Percentiles rank a stretch among this genome's conserved stretches.
phyloP scores from a whole-genome alignment of 2,888 invertebrate species.

The Anoncus sp. region DNA sequence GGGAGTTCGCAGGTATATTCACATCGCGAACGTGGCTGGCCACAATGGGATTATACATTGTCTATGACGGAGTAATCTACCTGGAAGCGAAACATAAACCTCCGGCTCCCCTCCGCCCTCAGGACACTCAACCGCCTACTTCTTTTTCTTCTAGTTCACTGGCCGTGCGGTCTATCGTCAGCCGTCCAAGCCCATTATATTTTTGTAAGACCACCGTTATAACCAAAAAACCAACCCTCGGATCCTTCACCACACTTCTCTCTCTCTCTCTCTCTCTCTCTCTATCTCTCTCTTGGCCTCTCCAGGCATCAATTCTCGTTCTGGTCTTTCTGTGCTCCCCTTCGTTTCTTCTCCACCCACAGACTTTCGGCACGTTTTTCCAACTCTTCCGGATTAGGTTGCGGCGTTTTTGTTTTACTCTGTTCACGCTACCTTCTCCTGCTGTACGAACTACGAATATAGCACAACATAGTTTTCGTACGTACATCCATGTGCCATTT shows the following conservation, averaged over 20 bases:
- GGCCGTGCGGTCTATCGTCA: neutral
- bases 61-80: conserved; percentile 68
- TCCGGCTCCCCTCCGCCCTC: conserved; percentile 7
- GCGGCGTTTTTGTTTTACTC: conserved; percentile 38
- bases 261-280: conserved; percentile 15
- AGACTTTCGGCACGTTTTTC: conserved; percentile 55
- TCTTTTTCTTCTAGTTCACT: conserved; percentile 11
- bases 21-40: conserved; percentile 68
- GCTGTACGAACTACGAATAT: conserved; percentile 10
- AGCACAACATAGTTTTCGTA: conserved; percentile 3
- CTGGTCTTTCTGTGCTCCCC: conserved; percentile 1
- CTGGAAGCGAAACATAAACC: conserved; percentile 63
- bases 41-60: conserved; percentile 71
- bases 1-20: conserved; percentile 47
- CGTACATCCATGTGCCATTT: conserved; percentile 6
- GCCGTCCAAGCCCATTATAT: conserved; percentile 52
- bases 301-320: neutral
- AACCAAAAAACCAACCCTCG: conserved; percentile 49
- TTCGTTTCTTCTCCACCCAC: conserved; percentile 41
- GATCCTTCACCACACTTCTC: conserved; percentile 18
- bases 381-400: conserved; percentile 48
- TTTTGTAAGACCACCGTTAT: conserved; percentile 40
- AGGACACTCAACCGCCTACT: conserved; percentile 28
- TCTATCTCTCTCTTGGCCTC: neutral
- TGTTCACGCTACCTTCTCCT: neutral